phyloP scores from a whole-genome alignment of 2,888 invertebrate genomes.

The Seira ritae region DNA sequence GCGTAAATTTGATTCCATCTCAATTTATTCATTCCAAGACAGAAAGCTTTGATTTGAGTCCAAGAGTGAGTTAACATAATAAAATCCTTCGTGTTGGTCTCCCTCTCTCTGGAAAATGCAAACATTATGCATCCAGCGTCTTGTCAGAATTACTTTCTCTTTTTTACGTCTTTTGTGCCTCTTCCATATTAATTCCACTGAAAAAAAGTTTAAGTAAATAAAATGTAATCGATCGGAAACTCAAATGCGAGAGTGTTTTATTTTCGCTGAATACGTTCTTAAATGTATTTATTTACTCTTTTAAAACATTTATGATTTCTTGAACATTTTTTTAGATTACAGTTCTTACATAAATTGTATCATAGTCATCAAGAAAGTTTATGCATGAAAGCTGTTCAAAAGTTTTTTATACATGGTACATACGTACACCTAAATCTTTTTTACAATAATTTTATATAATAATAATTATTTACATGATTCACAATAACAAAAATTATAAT shows the following conservation, averaged over 20 bases:
- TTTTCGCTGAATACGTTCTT: slow-evolving; percentile 8
- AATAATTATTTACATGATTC: too few relatives aligned
- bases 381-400: background rate
- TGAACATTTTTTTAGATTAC: background rate
- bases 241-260: background rate
- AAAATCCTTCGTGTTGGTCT: too few relatives aligned
- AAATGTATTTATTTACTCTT: slow-evolving; percentile 18
- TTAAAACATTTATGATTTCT: slow-evolving; percentile 15
- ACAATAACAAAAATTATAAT: too few relatives aligned
- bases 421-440: background rate
- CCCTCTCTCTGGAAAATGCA: too few relatives aligned
- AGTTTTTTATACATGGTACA: background rate
- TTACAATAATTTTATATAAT: too few relatives aligned
- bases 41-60: background rate
- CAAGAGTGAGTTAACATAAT: too few relatives aligned
- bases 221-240: slow-evolving; percentile 6
- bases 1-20: slow-evolving; percentile 16
- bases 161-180: background rate
- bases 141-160: background rate
- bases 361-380: too few relatives aligned
- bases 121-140: too few relatives aligned
- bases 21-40: slow-evolving; percentile 8
- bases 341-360: background rate
- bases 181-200: too few relatives aligned
- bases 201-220: background rate